A percentile compares a stretch with the other conserved stretches of the same genome.
Conservation (phyloP, 2,888 invertebrate genomes). For the Ischnura elegans region DNA sequence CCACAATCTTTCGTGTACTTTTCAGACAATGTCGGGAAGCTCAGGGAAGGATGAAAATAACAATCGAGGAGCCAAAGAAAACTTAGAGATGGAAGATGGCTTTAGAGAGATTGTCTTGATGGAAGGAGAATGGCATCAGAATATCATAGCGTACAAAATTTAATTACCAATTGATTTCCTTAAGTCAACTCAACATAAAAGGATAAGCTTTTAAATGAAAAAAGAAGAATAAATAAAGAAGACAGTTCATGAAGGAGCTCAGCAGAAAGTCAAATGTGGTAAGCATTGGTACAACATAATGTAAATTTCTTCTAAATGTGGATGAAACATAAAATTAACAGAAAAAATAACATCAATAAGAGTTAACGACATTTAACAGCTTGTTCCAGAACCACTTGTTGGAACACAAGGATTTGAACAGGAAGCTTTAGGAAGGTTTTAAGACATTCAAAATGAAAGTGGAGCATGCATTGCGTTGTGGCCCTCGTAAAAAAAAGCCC, state of each 20-base stretch:
- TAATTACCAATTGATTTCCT: not conserved
- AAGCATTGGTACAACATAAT: conserved; percentile 31
- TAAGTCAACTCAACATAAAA: conserved; percentile 55
- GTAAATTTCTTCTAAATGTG: conserved; percentile 45
- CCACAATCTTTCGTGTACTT: conserved; percentile 40
- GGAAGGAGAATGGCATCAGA: conserved; percentile 42
- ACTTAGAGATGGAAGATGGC: not conserved
- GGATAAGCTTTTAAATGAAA: conserved; percentile 2
- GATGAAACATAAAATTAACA: conserved; percentile 66
- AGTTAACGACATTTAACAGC: conserved; percentile 65
- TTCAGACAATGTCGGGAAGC: conserved; percentile 36
- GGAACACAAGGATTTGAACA: conserved; percentile 52
- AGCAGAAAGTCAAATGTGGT: conserved; percentile 8
- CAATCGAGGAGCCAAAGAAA: conserved; percentile 30
- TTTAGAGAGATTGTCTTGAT: conserved; percentile 46
- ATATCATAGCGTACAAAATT: not conserved
- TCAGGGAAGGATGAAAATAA: conserved; percentile 50
- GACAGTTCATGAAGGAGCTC: conserved; percentile 41
- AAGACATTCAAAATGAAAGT: conserved; percentile 54
- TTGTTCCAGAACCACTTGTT: conserved; percentile 47
- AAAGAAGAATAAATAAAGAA: conserved; percentile 50
- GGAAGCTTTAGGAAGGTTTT: conserved; percentile 52
- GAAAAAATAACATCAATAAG: conserved; percentile 59
- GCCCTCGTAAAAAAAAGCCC: conserved; percentile 24
- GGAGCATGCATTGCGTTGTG: conserved; percentile 60